These are phyloP conservation scores for Monochamus alternatus DNA, from an alignment of 2,888 invertebrate genomes.

Conservation along the genomic window DNA sequence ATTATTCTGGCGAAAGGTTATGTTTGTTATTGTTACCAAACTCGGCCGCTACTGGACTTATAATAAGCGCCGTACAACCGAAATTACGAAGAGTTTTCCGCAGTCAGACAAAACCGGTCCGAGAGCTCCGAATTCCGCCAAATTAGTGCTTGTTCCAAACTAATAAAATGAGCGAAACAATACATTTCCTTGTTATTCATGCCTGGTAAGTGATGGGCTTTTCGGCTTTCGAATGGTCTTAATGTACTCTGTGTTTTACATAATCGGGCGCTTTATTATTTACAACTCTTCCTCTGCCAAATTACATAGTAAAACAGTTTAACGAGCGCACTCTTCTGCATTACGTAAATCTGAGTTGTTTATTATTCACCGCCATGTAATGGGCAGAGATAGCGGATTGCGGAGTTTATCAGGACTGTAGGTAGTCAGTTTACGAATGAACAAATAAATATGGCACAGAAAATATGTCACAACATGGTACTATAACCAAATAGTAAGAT, in stretches of 20 bases:
- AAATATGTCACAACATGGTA: too few relatives aligned
- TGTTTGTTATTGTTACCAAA: too few relatives aligned
- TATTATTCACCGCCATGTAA: conserved; percentile 4
- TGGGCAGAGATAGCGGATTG: neutral
- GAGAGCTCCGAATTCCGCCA: neutral
- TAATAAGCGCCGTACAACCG: neutral
- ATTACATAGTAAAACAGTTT: conserved; percentile 13
- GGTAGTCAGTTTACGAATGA: too few relatives aligned
- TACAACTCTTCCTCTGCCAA: conserved; percentile 11
- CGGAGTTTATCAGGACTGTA: too few relatives aligned
- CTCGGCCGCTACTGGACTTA: neutral
- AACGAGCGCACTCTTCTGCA: conserved; percentile 5
- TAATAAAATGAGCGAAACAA: conserved; percentile 7
- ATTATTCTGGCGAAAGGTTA: too few relatives aligned
- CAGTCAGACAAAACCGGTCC: neutral
- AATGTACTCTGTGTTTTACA: conserved; percentile 12
- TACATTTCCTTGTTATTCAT: conserved; percentile 10
- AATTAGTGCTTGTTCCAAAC: conserved; percentile 4
- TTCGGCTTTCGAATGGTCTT: conserved; percentile 8
- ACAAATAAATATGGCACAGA: too few relatives aligned
- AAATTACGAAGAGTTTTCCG: conserved; percentile 1
- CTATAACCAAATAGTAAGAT: too few relatives aligned
- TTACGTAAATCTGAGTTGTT: neutral
- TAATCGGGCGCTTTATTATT: conserved; percentile 11
- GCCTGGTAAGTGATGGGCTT: conserved; percentile 13